Evolutionary conservation across 1,140 invertebrate species (phyloP).

Genomic region (Chelonus insularis): DNA sequence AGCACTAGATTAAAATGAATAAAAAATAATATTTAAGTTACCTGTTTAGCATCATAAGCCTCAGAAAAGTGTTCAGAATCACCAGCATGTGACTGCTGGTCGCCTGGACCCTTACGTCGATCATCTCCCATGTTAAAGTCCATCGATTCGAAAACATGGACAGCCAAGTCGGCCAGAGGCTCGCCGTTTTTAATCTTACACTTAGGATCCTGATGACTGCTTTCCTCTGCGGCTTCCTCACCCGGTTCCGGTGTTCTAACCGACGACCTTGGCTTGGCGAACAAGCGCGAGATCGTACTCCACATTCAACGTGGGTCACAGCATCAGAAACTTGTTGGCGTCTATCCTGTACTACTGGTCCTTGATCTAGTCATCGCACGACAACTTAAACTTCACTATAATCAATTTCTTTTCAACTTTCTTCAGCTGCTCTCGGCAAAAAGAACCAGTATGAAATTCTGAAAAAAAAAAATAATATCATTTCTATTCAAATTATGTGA

Average conservation of each 20-base stretch:
- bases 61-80: constrained; percentile 50
- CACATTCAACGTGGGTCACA: constrained; percentile 53
- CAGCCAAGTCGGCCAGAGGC: constrained; percentile 48
- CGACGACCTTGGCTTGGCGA: constrained; percentile 40
- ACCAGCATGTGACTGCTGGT: constrained; percentile 37
- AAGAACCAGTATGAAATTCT: no score
- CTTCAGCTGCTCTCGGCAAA: no score
- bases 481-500: no score
- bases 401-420: no score
- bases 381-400: not conserved
- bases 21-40: no score
- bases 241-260: constrained; percentile 45
- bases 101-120: constrained; percentile 45
- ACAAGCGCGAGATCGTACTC: constrained; percentile 55
- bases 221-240: constrained; percentile 30
- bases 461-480: no score
- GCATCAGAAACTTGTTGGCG: constrained; percentile 2
- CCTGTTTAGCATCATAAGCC: constrained; percentile 52
- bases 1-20: not conserved
- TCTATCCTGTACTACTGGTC: not conserved
- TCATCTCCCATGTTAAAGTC: constrained; percentile 57
- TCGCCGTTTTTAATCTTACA: constrained; percentile 35
- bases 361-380: not conserved
- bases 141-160: constrained; percentile 60
- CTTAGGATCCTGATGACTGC: constrained; percentile 7